phyloP scores from a whole-genome alignment of 2,797 vertebrate species.

The Rhinogobio ventralis region DNA sequence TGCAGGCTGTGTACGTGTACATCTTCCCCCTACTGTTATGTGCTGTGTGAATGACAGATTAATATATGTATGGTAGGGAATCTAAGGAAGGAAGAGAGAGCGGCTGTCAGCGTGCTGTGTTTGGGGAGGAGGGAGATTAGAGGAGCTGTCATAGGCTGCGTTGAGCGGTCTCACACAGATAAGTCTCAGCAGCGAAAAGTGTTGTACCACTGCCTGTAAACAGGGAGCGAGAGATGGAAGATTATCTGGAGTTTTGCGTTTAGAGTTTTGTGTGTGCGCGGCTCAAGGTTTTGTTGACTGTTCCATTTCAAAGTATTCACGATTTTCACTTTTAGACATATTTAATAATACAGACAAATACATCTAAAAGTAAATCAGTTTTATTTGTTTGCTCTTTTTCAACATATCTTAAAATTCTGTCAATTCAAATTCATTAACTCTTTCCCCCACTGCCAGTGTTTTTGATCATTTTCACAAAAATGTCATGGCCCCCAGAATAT shows the following conservation, averaged over 20 bases:
- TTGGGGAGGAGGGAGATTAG: constrained; percentile 93
- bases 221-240: constrained; percentile 70
- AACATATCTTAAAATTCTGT: background rate
- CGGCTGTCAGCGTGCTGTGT: constrained; percentile 94
- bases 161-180: constrained; percentile 89
- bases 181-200: constrained; percentile 86
- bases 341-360: constrained; percentile 10
- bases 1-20: constrained; percentile 60
- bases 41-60: constrained; percentile 94
- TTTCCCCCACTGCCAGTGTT: too few species aligned
- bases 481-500: too few species aligned
- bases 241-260: constrained; percentile 69
- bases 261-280: constrained; percentile 48
- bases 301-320: constrained; percentile 2
- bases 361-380: background rate
- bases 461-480: too few species aligned
- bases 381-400: background rate
- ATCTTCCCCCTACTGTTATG: constrained; percentile 73
- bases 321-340: background rate
- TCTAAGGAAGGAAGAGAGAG: constrained; percentile 94
- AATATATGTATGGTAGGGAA: constrained; percentile 95
- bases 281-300: constrained; percentile 14
- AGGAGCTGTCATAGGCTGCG: constrained; percentile 91
- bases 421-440: background rate
- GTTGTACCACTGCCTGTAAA: constrained; percentile 59